Evolutionary conservation across 2,888 invertebrate genomes (phyloP), one percentile per base, ranked within the genome.

Genomic region (Drosophila dives): DNA sequence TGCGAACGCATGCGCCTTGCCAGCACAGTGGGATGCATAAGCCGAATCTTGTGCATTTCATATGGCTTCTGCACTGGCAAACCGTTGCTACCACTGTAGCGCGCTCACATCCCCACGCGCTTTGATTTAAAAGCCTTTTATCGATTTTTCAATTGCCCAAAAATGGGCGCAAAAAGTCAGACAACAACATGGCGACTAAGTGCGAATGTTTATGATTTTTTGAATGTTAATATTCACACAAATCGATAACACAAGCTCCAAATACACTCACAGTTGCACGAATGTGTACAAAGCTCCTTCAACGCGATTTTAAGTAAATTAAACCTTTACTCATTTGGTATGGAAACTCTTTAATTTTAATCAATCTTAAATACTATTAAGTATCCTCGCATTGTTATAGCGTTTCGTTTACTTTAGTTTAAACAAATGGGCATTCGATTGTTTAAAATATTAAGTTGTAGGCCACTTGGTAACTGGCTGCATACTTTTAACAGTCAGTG

Each of bases 1-100:
- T 85, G 64, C 79, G 48, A 65, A 64, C 85, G 86, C 85, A 77
- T 87, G 85, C 85, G 85, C 83, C 40, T 60, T 12, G 5, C 36
- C 20, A 17, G 71, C 73, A 84, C 86, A 64, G 71, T 84, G 84
- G 75, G 10, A 6, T 56, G 40, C 11, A 23, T 2, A 0, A 4
- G 3, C 1, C 6, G 15, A 67, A 75, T 34, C 23, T 38, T 33
- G 15, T 64, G 34, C 4, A 5, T 23, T 51, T 54, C 32, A 58
- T 51, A 71, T 75, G 10, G 4, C 2, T 3, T 3, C 11, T n/a
- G 6, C 0, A 34, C 8, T n/a, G 23, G 7, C 20, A 23, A 20
- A 10, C 5, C 23, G 17, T 11, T 36, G 17, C 54, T 8, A 20
- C 32, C 83, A 84, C 84, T 64, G 86, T 83, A 66, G n/a, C 59